Conservation (phyloP, 2,888 invertebrate species). For the Celastrina argiolus region DNA sequence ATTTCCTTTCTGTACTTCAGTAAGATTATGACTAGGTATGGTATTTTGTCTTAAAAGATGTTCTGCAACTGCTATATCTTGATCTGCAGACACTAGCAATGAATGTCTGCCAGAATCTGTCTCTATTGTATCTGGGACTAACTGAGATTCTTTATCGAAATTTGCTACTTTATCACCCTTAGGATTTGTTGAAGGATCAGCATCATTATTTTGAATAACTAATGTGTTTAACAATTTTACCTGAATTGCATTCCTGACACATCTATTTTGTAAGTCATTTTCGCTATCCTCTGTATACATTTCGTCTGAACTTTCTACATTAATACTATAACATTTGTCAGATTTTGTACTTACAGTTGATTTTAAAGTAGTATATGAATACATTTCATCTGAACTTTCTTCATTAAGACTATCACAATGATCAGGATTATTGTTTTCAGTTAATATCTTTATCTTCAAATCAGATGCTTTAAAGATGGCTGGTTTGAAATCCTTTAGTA, state of each 20-base stretch:
- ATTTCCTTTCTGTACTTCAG: background rate
- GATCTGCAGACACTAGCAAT: background rate
- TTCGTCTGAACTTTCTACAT: background rate
- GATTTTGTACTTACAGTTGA: background rate
- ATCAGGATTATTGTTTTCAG: constrained; percentile 27
- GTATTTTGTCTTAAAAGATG: background rate
- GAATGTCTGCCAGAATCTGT: background rate
- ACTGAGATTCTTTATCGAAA: background rate
- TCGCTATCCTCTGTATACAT: background rate
- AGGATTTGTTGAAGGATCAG: background rate
- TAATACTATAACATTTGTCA: background rate
- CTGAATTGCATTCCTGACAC: background rate
- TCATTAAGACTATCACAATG: background rate
- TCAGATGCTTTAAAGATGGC: constrained; percentile 31
- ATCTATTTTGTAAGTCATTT: background rate
- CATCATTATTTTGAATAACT: background rate
- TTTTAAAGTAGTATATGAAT: background rate
- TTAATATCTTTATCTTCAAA: constrained; percentile 45
- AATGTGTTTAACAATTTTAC: background rate
- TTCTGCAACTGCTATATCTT: background rate
- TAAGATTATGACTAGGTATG: background rate
- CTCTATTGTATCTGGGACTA: background rate
- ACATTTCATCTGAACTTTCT: background rate
- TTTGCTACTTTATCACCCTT: background rate
- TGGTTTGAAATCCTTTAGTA: constrained; percentile 54